Conservation (phyloP, 2,113 vertebrate genomes). For the Oncorhynchus nerka region DNA sequence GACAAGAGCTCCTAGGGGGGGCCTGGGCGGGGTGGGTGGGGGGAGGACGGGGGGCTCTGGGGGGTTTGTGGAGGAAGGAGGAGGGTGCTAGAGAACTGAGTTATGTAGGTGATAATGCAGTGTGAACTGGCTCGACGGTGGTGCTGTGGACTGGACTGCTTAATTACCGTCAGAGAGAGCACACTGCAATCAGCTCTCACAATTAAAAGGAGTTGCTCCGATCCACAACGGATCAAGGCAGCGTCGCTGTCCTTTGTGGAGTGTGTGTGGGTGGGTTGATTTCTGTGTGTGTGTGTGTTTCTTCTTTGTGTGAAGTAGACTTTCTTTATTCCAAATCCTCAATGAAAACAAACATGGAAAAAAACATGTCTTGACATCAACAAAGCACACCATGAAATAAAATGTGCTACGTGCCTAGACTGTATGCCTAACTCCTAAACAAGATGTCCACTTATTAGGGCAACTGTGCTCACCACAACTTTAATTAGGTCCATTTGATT, state of each 20-base stretch:
- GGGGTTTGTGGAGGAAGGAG: background rate
- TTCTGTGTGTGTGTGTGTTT: background rate
- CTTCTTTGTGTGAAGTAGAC: background rate
- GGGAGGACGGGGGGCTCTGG: background rate
- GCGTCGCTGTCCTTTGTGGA: slow-evolving; percentile 16
- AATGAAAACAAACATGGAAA: no score
- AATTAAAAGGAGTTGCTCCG: slow-evolving; percentile 23
- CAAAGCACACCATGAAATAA: no score
- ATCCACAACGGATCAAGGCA: slow-evolving; percentile 48
- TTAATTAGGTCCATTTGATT: no score
- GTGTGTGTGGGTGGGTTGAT: background rate
- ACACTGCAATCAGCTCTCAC: slow-evolving; percentile 7
- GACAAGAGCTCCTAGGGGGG: background rate
- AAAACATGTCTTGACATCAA: no score
- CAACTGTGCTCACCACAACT: no score
- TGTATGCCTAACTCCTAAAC: no score
- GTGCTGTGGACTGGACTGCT: background rate
- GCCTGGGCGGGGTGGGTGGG: background rate
- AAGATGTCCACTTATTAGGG: no score
- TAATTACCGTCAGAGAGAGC: slow-evolving; percentile 60
- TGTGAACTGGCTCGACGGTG: slow-evolving; percentile 19
- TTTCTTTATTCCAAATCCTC: no score
- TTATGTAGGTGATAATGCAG: slow-evolving; percentile 21
- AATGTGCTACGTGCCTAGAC: no score
- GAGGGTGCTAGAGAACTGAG: slow-evolving; percentile 9